Evolutionary conservation across 2,113 vertebrate genomes (phyloP), one percentile per base, ranked within the genome.

Genomic region (Pachypanchax playfairii): DNA sequence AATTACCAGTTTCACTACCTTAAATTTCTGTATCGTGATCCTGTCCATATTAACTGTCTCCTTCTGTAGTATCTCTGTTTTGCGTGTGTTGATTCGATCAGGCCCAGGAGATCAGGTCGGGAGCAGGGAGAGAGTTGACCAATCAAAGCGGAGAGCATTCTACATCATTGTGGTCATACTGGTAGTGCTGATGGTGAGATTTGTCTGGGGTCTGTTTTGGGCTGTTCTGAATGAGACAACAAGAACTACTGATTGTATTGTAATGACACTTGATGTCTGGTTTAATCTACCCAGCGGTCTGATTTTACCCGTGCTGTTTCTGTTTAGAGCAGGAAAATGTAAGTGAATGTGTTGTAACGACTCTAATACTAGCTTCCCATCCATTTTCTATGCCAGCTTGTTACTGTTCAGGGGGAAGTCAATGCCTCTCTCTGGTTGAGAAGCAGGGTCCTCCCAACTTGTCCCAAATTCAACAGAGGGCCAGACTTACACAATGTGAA

Each of bases 151-250:
- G 17, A 65, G 39, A 9, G 50, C 39, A 5, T 65, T 65, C 17
- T 35, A 25, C 24, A 53, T 21, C 11, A 53, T 65, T 20, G 1
- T 26, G n/a, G 8, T 10, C 28, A 46, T 65, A 46, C 11, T 54
- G 21, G 29, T 11, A 14, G 21, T 15, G 1, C 5, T 62, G 33
- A 1, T 41, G 8, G 1, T 62, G 7, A 62, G 35, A 17, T n/a
- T 62, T 14, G 2, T 2, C 6, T 20, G n/a, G 0, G 10, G 36
- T 17, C 3, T 62, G 13, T 2, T 14, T 15, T 29, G 33, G 46
- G 13, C 6, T 3, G 1, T 15, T 15, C 0, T 13, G 1, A 0
- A 5, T 1, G 0, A 39, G 0, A 12, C 35, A 20, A 1, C 4
- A 9, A 15, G 1, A 17, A 0, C 0, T 11, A 1, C 1, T 13